phyloP scores from a whole-genome alignment of 2,888 invertebrate species.

The Torymus tubicola region DNA sequence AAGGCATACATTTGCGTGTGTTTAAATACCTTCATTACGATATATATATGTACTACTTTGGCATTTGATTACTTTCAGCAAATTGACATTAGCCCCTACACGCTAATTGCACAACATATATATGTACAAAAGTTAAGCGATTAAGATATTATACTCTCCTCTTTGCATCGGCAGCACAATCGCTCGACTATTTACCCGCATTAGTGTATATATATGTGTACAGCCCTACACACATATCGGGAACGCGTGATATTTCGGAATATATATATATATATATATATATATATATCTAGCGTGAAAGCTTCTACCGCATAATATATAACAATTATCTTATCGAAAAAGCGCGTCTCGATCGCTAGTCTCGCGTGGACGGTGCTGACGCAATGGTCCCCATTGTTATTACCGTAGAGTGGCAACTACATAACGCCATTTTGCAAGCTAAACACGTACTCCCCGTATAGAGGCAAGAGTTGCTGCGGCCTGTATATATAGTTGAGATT shows the following conservation, averaged over 20 bases:
- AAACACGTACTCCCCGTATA: slow-evolving; percentile 34
- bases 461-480: slow-evolving; percentile 23
- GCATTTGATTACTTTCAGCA: no score
- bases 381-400: slow-evolving; percentile 39
- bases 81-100: no score
- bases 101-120: no score
- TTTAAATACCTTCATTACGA: slow-evolving; percentile 8
- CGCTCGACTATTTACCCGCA: no score
- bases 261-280: no score
- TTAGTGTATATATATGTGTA: no score
- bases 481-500: slow-evolving; percentile 56
- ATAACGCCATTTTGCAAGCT: slow-evolving; percentile 38
- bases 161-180: no score
- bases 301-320: not conserved
- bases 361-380: not conserved
- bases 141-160: not conserved
- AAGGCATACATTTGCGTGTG: slow-evolving; percentile 1
- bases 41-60: no score
- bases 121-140: not conserved
- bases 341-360: not conserved
- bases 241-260: slow-evolving; percentile 17
- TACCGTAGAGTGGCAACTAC: slow-evolving; percentile 21
- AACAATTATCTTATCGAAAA: slow-evolving; percentile 8
- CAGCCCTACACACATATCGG: not conserved
- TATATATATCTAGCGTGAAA: not conserved